Conservation (phyloP, 2,113 vertebrate genomes). For the Ploceus nigricollis region DNA sequence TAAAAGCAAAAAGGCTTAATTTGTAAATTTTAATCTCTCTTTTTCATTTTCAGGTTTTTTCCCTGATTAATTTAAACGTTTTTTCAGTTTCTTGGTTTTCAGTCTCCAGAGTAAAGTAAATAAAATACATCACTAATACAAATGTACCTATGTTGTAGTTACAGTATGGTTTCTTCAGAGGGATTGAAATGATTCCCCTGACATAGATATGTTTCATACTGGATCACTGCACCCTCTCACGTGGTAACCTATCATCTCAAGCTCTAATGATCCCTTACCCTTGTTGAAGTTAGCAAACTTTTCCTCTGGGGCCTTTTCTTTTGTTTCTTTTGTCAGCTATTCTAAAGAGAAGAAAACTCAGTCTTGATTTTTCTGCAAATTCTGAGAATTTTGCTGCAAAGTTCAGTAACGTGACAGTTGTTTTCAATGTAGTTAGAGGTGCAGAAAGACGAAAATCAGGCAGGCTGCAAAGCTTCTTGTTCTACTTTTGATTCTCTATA, state of each 20-base stretch:
- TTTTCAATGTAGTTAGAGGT: neutral
- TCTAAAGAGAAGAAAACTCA: slow-evolving; percentile 9
- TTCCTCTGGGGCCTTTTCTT: slow-evolving; percentile 18
- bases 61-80: neutral
- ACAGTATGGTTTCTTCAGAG: slow-evolving; percentile 31
- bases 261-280: slow-evolving; percentile 36
- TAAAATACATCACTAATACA: slow-evolving; percentile 19
- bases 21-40: slow-evolving; percentile 27
- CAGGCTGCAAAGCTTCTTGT: neutral
- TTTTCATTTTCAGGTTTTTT: neutral
- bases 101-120: neutral
- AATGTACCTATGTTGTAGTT: slow-evolving; percentile 13
- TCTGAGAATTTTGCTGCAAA: neutral
- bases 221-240: slow-evolving; percentile 19
- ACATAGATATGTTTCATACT: neutral
- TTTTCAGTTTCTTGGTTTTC: slow-evolving; percentile 25
- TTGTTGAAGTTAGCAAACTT: slow-evolving; percentile 41
- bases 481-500: neutral
- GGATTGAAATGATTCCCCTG: slow-evolving; percentile 39
- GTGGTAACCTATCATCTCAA: slow-evolving; percentile 30
- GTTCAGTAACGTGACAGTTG: neutral
- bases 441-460: neutral
- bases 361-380: slow-evolving; percentile 25
- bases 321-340: slow-evolving; percentile 48
- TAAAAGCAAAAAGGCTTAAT: slow-evolving; percentile 7